phyloP scores from a whole-genome alignment of 2,797 vertebrate species.

The Hafferia zeledoni region DNA sequence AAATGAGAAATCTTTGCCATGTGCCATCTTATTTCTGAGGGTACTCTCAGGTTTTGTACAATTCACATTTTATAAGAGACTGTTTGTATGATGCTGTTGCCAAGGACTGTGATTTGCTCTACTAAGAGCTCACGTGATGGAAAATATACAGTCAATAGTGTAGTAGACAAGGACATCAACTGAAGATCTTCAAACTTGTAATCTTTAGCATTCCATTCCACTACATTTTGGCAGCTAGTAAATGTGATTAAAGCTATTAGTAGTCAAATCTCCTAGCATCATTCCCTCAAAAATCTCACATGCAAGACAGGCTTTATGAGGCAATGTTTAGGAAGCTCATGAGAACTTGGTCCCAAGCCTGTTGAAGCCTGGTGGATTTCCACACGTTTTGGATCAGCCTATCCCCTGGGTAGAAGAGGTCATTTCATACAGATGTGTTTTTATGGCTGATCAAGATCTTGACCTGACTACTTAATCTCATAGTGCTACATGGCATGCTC shows the following conservation, averaged over 20 bases:
- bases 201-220: neutral
- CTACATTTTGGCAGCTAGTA: neutral
- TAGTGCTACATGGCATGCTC: neutral
- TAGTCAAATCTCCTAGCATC: neutral
- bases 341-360: neutral
- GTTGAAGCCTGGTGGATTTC: neutral
- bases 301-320: neutral
- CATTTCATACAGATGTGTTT: neutral
- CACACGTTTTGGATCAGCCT: neutral
- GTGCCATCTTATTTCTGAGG: neutral
- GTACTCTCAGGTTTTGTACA: neutral
- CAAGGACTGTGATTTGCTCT: neutral
- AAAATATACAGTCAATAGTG: neutral
- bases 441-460: neutral
- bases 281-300: neutral
- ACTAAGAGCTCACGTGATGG: neutral
- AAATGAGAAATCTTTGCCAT: neutral
- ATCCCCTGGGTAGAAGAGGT: neutral
- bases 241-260: neutral
- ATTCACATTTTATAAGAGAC: neutral
- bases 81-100: neutral
- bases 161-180: neutral
- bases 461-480: neutral
- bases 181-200: neutral
- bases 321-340: neutral